Conservation (phyloP, 53 echinoderm and acorn worm species). For the Echinometra lucunter region DNA sequence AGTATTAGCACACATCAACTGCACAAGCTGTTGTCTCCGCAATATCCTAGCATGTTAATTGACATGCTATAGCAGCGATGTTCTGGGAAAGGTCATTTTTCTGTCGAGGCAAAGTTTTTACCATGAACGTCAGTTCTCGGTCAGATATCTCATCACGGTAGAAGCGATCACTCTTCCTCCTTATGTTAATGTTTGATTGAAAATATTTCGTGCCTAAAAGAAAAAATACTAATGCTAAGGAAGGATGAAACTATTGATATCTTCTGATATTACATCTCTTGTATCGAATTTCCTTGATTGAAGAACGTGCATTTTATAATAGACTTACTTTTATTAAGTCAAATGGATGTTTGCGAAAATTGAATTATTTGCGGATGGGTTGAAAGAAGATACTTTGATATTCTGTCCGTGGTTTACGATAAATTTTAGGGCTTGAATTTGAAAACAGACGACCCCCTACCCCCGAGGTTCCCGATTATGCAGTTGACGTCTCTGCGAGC, state of each 20-base stretch:
- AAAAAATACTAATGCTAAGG: not conserved
- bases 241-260: not conserved
- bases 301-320: too few species aligned
- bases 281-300: too few species aligned
- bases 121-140: not conserved
- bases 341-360: too few species aligned
- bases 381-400: too few species aligned
- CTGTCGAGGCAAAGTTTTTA: slow-evolving; percentile 11
- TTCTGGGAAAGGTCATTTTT: not conserved
- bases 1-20: slow-evolving; percentile 38
- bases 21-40: not conserved
- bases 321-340: too few species aligned
- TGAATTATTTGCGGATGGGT: too few species aligned
- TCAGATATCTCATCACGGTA: not conserved
- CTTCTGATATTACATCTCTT: too few species aligned
- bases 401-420: not conserved
- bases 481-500: not conserved
- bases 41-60: slow-evolving; percentile 16
- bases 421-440: not conserved
- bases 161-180: not conserved
- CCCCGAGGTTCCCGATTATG: not conserved
- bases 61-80: slow-evolving; percentile 1
- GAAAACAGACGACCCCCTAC: not conserved
- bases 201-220: not conserved
- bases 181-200: not conserved